These are phyloP conservation scores for Heteromurus nitidus DNA, from an alignment of 2,888 invertebrate species.

Conservation along the genomic window DNA sequence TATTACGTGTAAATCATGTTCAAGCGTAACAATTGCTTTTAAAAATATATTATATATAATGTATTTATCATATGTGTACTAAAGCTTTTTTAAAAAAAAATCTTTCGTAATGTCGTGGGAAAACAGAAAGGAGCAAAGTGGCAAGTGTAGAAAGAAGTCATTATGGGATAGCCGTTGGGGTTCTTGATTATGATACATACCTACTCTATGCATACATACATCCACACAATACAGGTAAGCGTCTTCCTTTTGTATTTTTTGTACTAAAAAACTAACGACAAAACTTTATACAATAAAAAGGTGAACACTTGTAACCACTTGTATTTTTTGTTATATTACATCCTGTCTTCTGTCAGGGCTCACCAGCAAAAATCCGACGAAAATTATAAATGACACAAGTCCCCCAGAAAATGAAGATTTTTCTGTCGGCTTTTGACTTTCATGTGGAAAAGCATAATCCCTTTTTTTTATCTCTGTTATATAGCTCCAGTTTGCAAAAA, in stretches of 20 bases:
- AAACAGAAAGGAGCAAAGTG: conserved; percentile 3
- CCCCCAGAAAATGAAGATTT: too few species aligned
- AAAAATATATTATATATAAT: conserved; percentile 6
- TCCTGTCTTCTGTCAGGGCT: conserved; percentile 5
- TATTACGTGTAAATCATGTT: conserved; percentile 20
- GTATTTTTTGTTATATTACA: too few species aligned
- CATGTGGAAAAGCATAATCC: background rate
- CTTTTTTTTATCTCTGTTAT: background rate
- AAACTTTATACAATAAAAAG: background rate
- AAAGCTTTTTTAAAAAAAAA: background rate
- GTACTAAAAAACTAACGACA: background rate
- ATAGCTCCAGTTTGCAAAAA: too few species aligned
- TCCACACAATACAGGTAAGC: conserved; percentile 12
- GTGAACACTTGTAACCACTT: background rate
- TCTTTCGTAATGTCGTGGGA: conserved; percentile 48
- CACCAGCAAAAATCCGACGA: background rate
- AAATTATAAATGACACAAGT: too few species aligned
- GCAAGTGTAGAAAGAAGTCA: background rate
- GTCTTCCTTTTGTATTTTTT: conserved; percentile 39
- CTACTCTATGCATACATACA: conserved; percentile 19
- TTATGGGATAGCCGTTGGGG: conserved; percentile 28
- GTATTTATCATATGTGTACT: background rate
- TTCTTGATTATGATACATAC: background rate
- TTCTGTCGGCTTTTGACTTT: too few species aligned
- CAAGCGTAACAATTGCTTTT: background rate